Evolutionary conservation across 2,888 invertebrate species (phyloP).

Genomic region (Melieria omissa): DNA sequence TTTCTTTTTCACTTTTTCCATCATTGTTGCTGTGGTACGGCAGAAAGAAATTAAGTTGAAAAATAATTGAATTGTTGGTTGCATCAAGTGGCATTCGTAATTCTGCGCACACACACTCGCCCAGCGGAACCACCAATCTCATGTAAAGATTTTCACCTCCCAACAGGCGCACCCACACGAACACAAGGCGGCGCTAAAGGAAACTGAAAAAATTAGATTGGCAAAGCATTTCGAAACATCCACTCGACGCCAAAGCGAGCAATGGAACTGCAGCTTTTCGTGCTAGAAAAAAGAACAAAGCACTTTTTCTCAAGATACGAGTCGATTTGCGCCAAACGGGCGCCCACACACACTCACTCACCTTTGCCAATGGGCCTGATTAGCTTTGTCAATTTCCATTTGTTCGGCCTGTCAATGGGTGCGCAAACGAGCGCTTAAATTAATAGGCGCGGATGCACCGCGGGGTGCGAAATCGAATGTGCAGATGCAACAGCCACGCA

Average conservation of each 20-base stretch:
- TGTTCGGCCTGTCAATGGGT: too few species aligned
- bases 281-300: not conserved
- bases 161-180: too few species aligned
- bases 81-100: conserved; percentile 57
- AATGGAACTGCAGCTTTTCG: not conserved
- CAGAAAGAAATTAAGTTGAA: conserved; percentile 58
- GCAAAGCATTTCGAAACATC: too few species aligned
- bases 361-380: conserved; percentile 17
- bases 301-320: not conserved
- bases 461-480: too few species aligned
- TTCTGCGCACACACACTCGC: not conserved
- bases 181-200: too few species aligned
- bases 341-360: not conserved
- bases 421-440: too few species aligned
- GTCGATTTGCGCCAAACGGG: not conserved
- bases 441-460: too few species aligned
- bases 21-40: not conserved
- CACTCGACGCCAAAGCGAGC: not conserved
- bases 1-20: too few species aligned
- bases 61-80: conserved; percentile 63
- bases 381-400: conserved; percentile 28
- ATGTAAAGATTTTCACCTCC: too few species aligned
- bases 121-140: too few species aligned
- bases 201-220: too few species aligned
- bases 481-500: too few species aligned